Conservation (phyloP, 1,140 invertebrate species). For the Bactericera cockerelli region DNA sequence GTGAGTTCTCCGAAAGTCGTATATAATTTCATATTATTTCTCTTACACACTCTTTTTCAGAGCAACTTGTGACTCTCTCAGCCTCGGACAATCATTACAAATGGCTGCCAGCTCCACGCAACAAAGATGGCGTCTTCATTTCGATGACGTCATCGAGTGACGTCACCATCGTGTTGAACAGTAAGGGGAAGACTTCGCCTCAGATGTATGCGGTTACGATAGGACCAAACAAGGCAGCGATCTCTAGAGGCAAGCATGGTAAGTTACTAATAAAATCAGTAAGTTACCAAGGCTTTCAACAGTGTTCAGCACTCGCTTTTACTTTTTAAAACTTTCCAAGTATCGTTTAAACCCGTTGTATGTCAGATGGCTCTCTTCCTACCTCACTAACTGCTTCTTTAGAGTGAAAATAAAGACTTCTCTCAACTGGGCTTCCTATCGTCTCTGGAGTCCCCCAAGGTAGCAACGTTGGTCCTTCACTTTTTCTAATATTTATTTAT, state of each 20-base stretch:
- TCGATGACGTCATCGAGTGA: conserved; percentile 37
- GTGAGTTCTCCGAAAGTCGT: no score
- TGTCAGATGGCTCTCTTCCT: no score
- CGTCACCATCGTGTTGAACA: conserved; percentile 38
- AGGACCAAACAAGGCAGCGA: conserved; percentile 36
- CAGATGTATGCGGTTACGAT: conserved; percentile 38
- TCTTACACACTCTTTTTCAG: conserved; percentile 33
- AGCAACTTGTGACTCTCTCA: conserved; percentile 43
- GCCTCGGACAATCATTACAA: conserved; percentile 41
- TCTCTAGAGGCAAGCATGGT: conserved; percentile 45
- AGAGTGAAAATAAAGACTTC: no score
- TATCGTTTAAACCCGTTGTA: no score
- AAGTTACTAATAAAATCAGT: conserved; percentile 20
- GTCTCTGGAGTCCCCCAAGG: no score
- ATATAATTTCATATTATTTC: no score
- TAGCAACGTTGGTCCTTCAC: no score
- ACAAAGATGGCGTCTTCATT: conserved; percentile 38
- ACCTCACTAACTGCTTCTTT: no score
- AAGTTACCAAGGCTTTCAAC: no score
- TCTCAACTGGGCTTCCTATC: no score
- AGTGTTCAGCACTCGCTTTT: background rate
- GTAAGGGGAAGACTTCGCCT: conserved; percentile 39
- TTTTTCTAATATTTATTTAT: no score
- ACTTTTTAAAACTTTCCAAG: no score
- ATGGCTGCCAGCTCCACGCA: conserved; percentile 41